Evolutionary conservation across 2,113 vertebrate genomes (phyloP).

Genomic region (Eira barbara): DNA sequence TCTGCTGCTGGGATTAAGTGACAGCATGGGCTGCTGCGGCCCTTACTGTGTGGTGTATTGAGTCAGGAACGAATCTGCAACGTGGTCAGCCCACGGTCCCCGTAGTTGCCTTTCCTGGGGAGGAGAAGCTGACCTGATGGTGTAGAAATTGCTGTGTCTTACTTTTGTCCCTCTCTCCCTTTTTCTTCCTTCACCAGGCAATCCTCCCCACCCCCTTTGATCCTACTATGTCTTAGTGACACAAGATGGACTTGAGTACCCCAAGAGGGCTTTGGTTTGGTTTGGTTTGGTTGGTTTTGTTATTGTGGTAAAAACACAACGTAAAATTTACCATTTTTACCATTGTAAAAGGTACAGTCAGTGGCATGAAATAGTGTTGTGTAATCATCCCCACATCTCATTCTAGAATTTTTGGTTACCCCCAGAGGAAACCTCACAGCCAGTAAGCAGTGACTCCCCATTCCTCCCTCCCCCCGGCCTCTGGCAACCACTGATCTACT

Average conservation of each 20-base stretch:
- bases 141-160: not conserved
- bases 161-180: not conserved
- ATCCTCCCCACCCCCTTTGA: not conserved
- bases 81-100: not conserved
- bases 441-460: not conserved
- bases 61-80: not conserved
- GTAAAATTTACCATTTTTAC: not conserved
- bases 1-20: not conserved
- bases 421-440: not conserved
- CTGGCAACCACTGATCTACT: not conserved
- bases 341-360: not conserved
- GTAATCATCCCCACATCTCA: not conserved
- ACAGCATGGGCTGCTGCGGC: not conserved
- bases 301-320: not conserved
- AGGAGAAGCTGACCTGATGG: not conserved
- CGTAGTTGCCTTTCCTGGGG: fast-evolving
- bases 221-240: not conserved
- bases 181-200: not conserved
- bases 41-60: not conserved
- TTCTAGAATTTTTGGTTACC: not conserved
- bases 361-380: not conserved
- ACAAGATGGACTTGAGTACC: not conserved
- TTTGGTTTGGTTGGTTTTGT: not conserved
- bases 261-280: not conserved
- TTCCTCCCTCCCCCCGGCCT: too few species aligned